Conservation (phyloP, 37 sponge, comb jelly and placozoan species). For the Spongilla lacustris region DNA sequence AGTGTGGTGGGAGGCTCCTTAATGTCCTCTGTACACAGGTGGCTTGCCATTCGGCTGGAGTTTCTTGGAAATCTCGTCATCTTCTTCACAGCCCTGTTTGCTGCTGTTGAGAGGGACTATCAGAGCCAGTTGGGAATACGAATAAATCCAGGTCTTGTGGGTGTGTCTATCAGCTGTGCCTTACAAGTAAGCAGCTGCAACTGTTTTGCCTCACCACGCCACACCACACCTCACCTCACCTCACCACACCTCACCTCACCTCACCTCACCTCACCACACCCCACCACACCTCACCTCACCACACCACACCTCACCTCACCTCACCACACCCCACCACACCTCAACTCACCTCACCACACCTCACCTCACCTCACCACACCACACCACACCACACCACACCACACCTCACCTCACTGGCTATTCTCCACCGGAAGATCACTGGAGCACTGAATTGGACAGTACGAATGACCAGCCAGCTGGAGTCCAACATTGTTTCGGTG, state of each 20-base stretch:
- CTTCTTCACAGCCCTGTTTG: conserved; percentile 91
- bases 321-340: too few species aligned
- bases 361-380: too few species aligned
- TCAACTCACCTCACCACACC: too few species aligned
- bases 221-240: too few species aligned
- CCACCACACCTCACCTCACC: too few species aligned
- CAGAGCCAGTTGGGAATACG: conserved; percentile 12
- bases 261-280: too few species aligned
- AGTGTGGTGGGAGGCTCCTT: background rate
- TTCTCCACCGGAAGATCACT: conserved; percentile 60
- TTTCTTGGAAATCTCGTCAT: conserved; percentile 91
- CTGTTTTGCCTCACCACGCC: background rate
- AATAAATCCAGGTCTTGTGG: conserved; percentile 78
- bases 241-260: too few species aligned
- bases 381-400: too few species aligned
- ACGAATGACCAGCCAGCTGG: conserved; percentile 92
- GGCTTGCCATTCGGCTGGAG: conserved; percentile 95
- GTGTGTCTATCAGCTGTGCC: conserved; percentile 93
- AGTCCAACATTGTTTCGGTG: conserved; percentile 95
- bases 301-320: too few species aligned
- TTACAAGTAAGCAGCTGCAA: conserved; percentile 57
- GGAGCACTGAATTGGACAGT: conserved; percentile 89
- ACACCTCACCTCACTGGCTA: background rate
- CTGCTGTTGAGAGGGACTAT: conserved; percentile 73
- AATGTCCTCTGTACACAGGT: conserved; percentile 44